Base-by-base conservation (phyloP, 2,888 invertebrate genomes). In the Polydrusus cervinus region DNA sequence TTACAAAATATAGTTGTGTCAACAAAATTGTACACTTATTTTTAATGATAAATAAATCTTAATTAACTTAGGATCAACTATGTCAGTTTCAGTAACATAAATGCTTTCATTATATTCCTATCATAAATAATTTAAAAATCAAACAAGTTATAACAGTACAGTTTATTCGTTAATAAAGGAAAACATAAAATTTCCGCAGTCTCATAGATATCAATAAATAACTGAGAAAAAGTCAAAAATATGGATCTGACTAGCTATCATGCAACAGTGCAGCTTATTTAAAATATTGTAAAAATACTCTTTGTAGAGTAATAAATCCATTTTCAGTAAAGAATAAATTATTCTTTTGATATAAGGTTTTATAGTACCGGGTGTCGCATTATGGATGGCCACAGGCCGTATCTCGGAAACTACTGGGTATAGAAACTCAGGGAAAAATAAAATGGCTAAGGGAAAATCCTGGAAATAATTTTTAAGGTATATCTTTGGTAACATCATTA, bases 181-280 rank as follows among this genome's bases (percentile, higher is more conserved):
- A 76, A 76, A 73, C 73, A 38, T 68, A 76, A 78, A 76, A 74
- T 78, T 74, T 78, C 75, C 76, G 71, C 78, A 79, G 79, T 79
- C 80, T 79, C 78, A 79, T 78, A 75, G 75, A 65, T 75, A 71
- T 75, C 74, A 78, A 79, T 79, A 78, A 79, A 79, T 79, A 79
- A 78, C 75, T 76, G 75, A 76, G 70, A 76, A 69, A 71, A 73
- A 66, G 70, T 70, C 71, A 67, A 74, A 75, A 64, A 47, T 65
- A 70, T 55, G 71, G 69, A 64, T 73, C 71, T 76, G 76, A 76
- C 76, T 73, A 76, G 76, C 47, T 55, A 68, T 53, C 43, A 55
- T 43, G 49, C 60, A 64, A 74, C 61, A 67, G 40, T 67, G 62
- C 53, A 70, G 53, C 53, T 62, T 14, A 51, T 25, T 18, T 38